Evolutionary conservation across 2,113 vertebrate species (phyloP), one percentile per base, ranked within the genome.

Genomic region (Ptychochromis oligacanthus): DNA sequence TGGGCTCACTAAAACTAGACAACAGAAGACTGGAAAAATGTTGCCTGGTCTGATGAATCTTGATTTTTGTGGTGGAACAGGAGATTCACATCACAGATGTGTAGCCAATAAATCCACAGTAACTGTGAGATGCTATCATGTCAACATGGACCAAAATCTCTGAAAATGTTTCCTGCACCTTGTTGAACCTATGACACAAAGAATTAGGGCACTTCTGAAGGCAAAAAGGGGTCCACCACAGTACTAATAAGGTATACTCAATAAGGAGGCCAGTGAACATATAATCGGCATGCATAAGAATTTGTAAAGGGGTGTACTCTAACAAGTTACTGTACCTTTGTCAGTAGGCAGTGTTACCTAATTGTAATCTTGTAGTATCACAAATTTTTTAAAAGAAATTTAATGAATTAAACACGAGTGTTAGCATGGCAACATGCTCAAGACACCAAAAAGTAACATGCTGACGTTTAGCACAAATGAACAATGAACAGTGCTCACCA

Each of bases 151-250:
- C 5, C 43, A 15, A 46, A 14, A 46, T 46, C 43, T 15, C 13
- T 6, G 43, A 46, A 14, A 46, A 46, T 46, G 43, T 46, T 46
- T 46, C 43, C 14, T 15, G 43, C 43, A 46, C 13, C 5, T 46
- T 46, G 5, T 46, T 46, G 43, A 38, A 70, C 10, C 40, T 49
- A 9, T 46, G 46, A 40, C 40, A 12, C 40, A 49, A 70, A 20
- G 40, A 28, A 28, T 70, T 49, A 0, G 28, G 46, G 22, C 64
- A 28, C 40, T 0, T 4, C 64, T 49, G 18, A 49, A 70, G 49
- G 40, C 43, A 24, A 49, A 49, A 70, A 18, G 26, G 15, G 40
- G 40, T 0, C 64, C 40, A 9, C 0, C 40, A 40, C 64, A 49
- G 14, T 67, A 26, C 22, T 7, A 18, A 10, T 15, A 13, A 70